Conservation (phyloP, 1,140 invertebrate species). For the Heliconius melpomene region DNA sequence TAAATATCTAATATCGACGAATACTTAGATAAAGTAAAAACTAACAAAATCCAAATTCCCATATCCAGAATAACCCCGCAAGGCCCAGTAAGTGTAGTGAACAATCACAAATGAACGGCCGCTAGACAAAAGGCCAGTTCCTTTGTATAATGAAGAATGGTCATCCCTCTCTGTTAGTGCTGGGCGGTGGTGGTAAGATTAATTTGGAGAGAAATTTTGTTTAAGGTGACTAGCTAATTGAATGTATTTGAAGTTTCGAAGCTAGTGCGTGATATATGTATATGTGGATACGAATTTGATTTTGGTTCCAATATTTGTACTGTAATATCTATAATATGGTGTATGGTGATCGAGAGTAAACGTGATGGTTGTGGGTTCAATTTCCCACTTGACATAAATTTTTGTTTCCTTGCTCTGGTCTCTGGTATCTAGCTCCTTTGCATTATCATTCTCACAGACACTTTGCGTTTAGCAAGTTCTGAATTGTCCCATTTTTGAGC, state of each 20-base stretch:
- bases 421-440: too few relatives aligned
- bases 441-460: too few relatives aligned
- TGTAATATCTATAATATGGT: too few relatives aligned
- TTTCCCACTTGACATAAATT: too few relatives aligned
- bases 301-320: not conserved
- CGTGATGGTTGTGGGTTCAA: too few relatives aligned
- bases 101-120: conserved; percentile 74
- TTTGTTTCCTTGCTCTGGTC: too few relatives aligned
- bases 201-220: conserved; percentile 54
- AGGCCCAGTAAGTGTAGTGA: conserved; percentile 53
- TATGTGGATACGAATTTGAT: not conserved
- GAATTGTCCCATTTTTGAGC: too few relatives aligned
- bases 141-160: conserved; percentile 79
- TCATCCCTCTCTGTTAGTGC: conserved; percentile 62
- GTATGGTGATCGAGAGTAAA: too few relatives aligned
- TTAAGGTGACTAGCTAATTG: conserved; percentile 36
- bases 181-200: conserved; percentile 55
- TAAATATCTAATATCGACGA: too few relatives aligned
- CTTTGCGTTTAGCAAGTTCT: too few relatives aligned
- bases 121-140: conserved; percentile 71
- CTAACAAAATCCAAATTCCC: too few relatives aligned
- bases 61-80: conserved; percentile 52
- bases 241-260: conserved; percentile 9
- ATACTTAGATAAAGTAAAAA: too few relatives aligned
- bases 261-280: not conserved